phyloP scores from a whole-genome alignment of 2,797 vertebrate species.

The Sandelia bainsii region DNA sequence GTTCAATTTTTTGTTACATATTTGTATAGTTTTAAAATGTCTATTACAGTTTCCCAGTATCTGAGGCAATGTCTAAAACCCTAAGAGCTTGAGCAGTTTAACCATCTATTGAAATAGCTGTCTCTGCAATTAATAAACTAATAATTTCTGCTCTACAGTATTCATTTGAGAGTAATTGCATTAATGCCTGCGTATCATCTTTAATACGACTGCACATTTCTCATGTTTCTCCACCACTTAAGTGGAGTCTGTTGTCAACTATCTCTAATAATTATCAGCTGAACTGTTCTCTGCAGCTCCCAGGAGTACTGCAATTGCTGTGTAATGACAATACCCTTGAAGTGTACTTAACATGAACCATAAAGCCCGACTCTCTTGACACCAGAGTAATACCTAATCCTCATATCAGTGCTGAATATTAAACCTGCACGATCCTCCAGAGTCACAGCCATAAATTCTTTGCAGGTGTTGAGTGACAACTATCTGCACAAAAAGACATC shows the following conservation, averaged over 20 bases:
- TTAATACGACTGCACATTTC: slow-evolving; percentile 11
- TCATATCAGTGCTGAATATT: slow-evolving; percentile 37
- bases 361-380: slow-evolving; percentile 51
- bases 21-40: neutral
- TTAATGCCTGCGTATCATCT: neutral
- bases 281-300: slow-evolving; percentile 20
- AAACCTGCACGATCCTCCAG: slow-evolving; percentile 22
- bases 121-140: neutral
- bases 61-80: neutral
- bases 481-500: neutral
- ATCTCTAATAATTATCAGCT: slow-evolving; percentile 55
- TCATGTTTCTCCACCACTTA: neutral
- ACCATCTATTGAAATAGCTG: neutral
- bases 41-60: neutral
- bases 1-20: neutral
- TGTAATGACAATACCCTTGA: slow-evolving; percentile 65
- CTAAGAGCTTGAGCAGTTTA: too few relatives aligned
- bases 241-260: slow-evolving; percentile 14
- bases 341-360: slow-evolving; percentile 51
- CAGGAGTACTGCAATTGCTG: slow-evolving; percentile 49
- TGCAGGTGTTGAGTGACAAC: slow-evolving; percentile 36
- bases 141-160: neutral
- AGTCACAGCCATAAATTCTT: slow-evolving; percentile 43
- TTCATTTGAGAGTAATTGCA: neutral
- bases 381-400: slow-evolving; percentile 55